Conservation (phyloP, 2,113 vertebrate genomes). For the Catharus minimus region DNA sequence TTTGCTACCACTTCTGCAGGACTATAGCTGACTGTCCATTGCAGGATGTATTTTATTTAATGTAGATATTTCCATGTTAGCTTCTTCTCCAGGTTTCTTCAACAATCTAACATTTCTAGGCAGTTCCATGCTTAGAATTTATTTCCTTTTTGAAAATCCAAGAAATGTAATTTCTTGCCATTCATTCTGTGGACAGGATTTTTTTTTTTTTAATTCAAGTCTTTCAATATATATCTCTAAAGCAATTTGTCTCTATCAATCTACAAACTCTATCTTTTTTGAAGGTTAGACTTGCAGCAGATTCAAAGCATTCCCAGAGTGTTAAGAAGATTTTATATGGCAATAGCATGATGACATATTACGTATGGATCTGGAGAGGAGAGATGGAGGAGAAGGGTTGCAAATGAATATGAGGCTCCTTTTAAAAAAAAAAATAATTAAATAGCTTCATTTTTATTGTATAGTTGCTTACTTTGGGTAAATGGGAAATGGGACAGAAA, state of each 20-base stretch:
- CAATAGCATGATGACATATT: neutral
- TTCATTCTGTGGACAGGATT: neutral
- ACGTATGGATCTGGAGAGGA: neutral
- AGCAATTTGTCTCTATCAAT: neutral
- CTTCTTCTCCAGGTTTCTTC: neutral
- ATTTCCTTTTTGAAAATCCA: neutral
- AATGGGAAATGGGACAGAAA: neutral
- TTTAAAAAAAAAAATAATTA: neutral
- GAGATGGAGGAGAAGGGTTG: neutral
- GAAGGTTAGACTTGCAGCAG: neutral
- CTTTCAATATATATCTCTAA: neutral
- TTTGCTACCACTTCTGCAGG: neutral
- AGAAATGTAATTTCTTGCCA: neutral
- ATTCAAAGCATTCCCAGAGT: neutral
- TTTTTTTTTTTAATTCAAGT: neutral
- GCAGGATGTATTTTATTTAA: neutral
- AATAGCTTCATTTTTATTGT: neutral
- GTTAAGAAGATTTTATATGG: neutral
- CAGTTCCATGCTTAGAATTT: neutral
- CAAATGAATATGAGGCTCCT: neutral
- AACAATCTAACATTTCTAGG: neutral
- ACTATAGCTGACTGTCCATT: neutral
- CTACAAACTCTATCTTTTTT: neutral
- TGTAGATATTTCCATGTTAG: neutral
- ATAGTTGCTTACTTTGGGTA: neutral